Evolutionary conservation across 2,113 vertebrate species (phyloP).

Genomic region (Alligator mississippiensis): DNA sequence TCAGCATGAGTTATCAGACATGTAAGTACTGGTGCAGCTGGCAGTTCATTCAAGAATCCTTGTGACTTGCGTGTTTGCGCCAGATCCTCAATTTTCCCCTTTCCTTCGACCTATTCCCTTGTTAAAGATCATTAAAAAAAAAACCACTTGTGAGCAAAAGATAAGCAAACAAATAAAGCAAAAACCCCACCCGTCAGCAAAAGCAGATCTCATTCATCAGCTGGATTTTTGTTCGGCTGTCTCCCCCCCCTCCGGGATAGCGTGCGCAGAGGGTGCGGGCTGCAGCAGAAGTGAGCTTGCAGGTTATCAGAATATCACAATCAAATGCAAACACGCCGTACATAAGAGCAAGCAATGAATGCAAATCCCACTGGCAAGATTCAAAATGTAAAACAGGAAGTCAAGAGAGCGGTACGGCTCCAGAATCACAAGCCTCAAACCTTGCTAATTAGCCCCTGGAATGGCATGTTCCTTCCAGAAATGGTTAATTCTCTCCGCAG

Average conservation of each 20-base stretch:
- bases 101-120: neutral
- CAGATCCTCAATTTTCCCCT: neutral
- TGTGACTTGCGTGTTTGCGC: accelerated
- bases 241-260: neutral
- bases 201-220: neutral
- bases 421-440: neutral
- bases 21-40: accelerated
- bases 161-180: neutral
- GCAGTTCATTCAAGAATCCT: neutral
- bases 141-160: neutral
- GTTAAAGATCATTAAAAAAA: neutral
- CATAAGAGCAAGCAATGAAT: accelerated
- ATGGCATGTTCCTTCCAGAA: neutral
- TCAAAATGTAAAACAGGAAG: accelerated
- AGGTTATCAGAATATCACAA: neutral
- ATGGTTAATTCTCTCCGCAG: neutral
- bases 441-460: neutral
- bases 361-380: accelerated
- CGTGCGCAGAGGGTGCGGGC: neutral
- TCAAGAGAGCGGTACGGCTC: neutral
- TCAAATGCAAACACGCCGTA: accelerated
- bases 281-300: neutral
- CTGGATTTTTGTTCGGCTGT: neutral
- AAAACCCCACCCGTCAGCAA: neutral
- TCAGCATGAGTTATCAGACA: accelerated